These are phyloP conservation scores for Pocota personata DNA, from an alignment of 2,888 invertebrate genomes.

Conservation along the genomic window DNA sequence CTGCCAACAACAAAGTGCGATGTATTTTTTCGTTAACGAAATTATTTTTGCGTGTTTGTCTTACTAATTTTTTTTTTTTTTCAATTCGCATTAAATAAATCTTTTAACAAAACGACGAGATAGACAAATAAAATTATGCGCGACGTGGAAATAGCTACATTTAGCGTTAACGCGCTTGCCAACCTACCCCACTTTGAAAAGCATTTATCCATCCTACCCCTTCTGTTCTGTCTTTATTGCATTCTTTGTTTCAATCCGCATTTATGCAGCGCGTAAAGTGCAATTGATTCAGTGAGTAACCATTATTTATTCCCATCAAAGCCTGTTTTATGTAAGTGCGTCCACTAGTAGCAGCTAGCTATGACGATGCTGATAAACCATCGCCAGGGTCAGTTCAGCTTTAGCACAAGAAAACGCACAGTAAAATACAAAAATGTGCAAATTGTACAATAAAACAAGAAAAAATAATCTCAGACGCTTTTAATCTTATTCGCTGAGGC, in stretches of 20 bases:
- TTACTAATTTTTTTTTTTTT: slow-evolving; percentile 31
- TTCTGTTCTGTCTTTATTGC: not conserved
- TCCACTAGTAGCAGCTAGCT: not conserved
- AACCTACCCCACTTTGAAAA: not conserved
- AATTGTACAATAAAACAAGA: not conserved
- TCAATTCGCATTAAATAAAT: slow-evolving; percentile 29
- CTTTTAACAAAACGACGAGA: not conserved
- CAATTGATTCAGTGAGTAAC: slow-evolving; percentile 25
- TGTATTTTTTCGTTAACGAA: slow-evolving; percentile 9
- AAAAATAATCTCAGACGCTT: slow-evolving; percentile 16
- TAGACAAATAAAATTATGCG: not conserved
- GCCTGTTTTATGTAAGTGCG: slow-evolving; percentile 35
- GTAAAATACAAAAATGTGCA: slow-evolving; percentile 3
- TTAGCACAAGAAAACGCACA: not conserved
- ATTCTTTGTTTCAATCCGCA: slow-evolving; percentile 4
- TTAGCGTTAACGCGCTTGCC: too few species aligned
- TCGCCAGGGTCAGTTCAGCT: slow-evolving; percentile 39
- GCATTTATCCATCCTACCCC: not conserved
- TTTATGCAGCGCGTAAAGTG: slow-evolving; percentile 1
- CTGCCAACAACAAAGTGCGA: not conserved
- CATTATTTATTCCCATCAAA: not conserved
- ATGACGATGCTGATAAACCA: slow-evolving; percentile 35
- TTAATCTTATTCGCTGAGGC: not conserved
- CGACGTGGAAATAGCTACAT: not conserved
- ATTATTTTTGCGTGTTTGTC: slow-evolving; percentile 40